Percentiles rank a stretch among this genome's conserved stretches.
phyloP scores from a whole-genome alignment of 2,888 invertebrate species.

The Protophormia terraenovae region DNA sequence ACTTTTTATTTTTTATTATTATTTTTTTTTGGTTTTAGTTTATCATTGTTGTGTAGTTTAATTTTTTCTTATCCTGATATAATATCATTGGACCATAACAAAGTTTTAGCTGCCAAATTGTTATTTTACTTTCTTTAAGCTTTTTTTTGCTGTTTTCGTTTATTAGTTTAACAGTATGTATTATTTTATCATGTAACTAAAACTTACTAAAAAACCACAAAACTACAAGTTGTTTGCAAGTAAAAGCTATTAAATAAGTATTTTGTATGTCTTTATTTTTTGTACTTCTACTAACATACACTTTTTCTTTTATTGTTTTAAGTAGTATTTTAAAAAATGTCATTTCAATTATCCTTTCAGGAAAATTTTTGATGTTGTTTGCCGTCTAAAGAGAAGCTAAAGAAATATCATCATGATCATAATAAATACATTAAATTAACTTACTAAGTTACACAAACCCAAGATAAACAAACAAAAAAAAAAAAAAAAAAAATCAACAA shows the following conservation, averaged over 20 bases:
- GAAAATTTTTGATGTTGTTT: not conserved
- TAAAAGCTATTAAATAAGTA: slow-evolving; percentile 34
- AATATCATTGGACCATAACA: slow-evolving; percentile 40
- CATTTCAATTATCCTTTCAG: slow-evolving; percentile 14
- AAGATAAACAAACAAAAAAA: not conserved
- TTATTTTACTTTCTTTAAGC: slow-evolving; percentile 31
- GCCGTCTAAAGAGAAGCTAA: not conserved
- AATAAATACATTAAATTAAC: slow-evolving; percentile 36
- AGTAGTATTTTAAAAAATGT: not conserved
- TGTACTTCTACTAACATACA: not conserved
- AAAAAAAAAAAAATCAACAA: not conserved
- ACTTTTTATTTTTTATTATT: not conserved
- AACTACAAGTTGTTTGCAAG: slow-evolving; percentile 12
- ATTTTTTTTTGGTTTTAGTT: not conserved
- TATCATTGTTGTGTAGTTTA: not conserved
- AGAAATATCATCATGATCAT: not conserved
- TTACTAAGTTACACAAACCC: not conserved
- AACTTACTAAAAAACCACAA: slow-evolving; percentile 16
- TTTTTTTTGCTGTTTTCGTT: not conserved
- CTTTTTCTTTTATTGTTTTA: not conserved
- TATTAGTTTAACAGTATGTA: not conserved
- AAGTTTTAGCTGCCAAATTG: slow-evolving; percentile 57
- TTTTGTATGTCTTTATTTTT: slow-evolving; percentile 24
- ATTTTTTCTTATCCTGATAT: not conserved
- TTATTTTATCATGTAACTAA: slow-evolving; percentile 11